These are phyloP conservation scores for Salarias fasciatus DNA, from an alignment of 2,797 vertebrate genomes.

Conservation along the genomic window DNA sequence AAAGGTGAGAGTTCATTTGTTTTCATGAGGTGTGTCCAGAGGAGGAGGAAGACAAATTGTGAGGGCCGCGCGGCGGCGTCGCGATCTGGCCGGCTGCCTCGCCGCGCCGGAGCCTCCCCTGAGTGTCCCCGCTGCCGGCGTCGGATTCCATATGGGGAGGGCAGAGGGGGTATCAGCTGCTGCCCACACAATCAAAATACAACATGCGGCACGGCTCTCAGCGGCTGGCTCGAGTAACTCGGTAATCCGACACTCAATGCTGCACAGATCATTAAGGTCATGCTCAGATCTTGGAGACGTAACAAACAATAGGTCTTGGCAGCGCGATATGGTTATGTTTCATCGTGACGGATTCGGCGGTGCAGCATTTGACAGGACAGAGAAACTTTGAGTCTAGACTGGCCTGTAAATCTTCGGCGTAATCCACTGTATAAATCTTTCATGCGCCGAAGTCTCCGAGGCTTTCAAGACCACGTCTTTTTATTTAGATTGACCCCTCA, in stretches of 20 bases:
- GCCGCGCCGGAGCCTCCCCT: slow-evolving; percentile 68
- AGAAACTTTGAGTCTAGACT: slow-evolving; percentile 61
- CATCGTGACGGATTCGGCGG: slow-evolving; percentile 66
- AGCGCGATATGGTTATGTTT: slow-evolving; percentile 27
- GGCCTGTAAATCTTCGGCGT: slow-evolving; percentile 49
- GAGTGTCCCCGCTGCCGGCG: slow-evolving; percentile 70
- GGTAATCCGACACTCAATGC: slow-evolving; percentile 61
- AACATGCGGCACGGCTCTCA: slow-evolving; percentile 69
- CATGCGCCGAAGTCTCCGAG: slow-evolving; percentile 25
- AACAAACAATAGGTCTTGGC: slow-evolving; percentile 62
- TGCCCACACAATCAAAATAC: slow-evolving; percentile 81
- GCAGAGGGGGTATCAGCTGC: slow-evolving; percentile 72
- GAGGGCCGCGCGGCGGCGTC: slow-evolving; percentile 56
- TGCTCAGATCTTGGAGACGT: slow-evolving; percentile 57
- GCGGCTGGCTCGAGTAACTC: slow-evolving; percentile 57
- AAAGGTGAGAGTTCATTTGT: slow-evolving; percentile 81
- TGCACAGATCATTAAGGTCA: slow-evolving; percentile 74
- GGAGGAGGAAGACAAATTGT: slow-evolving; percentile 80
- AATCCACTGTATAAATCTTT: slow-evolving; percentile 43
- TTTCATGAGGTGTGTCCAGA: slow-evolving; percentile 78
- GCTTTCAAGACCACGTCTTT: slow-evolving; percentile 25
- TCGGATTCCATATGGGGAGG: slow-evolving; percentile 70
- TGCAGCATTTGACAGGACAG: slow-evolving; percentile 60
- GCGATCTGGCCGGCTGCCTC: slow-evolving; percentile 74
- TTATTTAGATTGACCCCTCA: slow-evolving; percentile 46